Evolutionary conservation across 2,888 invertebrate genomes (phyloP).

Genomic region (Sericinus montela): DNA sequence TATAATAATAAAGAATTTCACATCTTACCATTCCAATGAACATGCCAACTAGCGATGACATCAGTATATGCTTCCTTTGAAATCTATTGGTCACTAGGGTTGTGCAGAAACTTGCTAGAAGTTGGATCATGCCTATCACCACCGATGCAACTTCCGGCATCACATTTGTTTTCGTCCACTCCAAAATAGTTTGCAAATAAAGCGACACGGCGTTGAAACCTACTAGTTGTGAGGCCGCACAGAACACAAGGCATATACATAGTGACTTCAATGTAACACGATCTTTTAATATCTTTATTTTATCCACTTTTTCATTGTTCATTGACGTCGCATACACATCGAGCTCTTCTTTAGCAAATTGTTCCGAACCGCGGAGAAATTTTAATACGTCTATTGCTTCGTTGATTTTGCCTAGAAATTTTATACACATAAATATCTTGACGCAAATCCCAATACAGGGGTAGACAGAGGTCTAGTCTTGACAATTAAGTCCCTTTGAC

Average conservation of each 20-base stretch:
- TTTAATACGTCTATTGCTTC: constrained; percentile 39
- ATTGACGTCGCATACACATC: constrained; percentile 36
- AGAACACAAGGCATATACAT: constrained; percentile 25
- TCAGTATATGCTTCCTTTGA: constrained; percentile 38
- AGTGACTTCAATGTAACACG: constrained; percentile 30
- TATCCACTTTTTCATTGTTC: constrained; percentile 15
- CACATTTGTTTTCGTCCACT: constrained; percentile 42
- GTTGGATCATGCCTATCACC: constrained; percentile 42
- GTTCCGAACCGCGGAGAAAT: constrained; percentile 41
- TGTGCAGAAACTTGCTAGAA: constrained; percentile 39
- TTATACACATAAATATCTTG: too few species aligned
- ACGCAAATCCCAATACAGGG: too few species aligned
- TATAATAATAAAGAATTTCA: too few species aligned
- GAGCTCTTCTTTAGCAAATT: constrained; percentile 39
- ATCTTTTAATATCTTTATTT: constrained; percentile 28
- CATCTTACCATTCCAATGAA: constrained; percentile 35
- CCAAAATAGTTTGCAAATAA: constrained; percentile 48
- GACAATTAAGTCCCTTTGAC: too few species aligned
- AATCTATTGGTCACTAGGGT: constrained; percentile 38
- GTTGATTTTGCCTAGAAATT: constrained; percentile 33
- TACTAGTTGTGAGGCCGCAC: constrained; percentile 29
- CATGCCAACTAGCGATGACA: constrained; percentile 26
- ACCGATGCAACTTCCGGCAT: constrained; percentile 42
- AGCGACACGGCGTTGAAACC: constrained; percentile 44
- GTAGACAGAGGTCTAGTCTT: too few species aligned